Conservation (phyloP, 2,888 invertebrate genomes). For the Meandrusa payeni region DNA sequence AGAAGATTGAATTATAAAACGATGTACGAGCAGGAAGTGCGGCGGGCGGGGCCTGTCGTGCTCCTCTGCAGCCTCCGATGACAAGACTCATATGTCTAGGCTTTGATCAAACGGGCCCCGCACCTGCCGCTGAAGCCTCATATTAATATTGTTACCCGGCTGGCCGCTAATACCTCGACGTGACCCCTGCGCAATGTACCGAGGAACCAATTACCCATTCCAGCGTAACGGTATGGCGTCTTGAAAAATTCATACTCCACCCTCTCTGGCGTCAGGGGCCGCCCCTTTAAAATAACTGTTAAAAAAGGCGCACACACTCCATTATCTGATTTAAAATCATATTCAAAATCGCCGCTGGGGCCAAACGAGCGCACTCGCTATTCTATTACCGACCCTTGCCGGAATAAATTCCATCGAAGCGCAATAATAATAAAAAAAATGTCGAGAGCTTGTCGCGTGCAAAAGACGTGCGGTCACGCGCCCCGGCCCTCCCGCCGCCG, state of each 20-base stretch:
- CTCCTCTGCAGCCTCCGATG: conserved; percentile 26
- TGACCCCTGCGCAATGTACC: conserved; percentile 56
- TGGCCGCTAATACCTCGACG: conserved; percentile 63
- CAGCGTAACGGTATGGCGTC: conserved; percentile 24
- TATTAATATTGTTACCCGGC: conserved; percentile 68
- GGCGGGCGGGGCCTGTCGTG: conserved; percentile 8
- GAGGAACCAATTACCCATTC: conserved; percentile 55
- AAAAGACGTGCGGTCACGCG: conserved; percentile 78
- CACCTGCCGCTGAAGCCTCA: conserved; percentile 63
- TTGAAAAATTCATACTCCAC: conserved; percentile 35
- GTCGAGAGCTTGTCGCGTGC: conserved; percentile 79
- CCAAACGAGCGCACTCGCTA: conserved; percentile 65
- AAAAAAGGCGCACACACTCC: conserved; percentile 66
- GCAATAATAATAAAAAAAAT: conserved; percentile 80
- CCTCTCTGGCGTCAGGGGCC: conserved; percentile 26
- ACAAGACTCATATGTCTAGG: conserved; percentile 40
- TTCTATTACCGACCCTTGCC: conserved; percentile 66
- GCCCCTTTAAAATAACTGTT: conserved; percentile 63
- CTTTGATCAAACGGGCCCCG: conserved; percentile 56
- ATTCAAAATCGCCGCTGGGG: conserved; percentile 69
- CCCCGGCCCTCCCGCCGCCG: conserved; percentile 36
- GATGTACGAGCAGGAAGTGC: not conserved
- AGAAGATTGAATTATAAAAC: not conserved
- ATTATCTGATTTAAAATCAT: conserved; percentile 78
- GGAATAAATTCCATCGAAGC: conserved; percentile 76